Evolutionary conservation across 1,140 invertebrate species (phyloP).

Genomic region (Hyposmocoma kahamanoa): DNA sequence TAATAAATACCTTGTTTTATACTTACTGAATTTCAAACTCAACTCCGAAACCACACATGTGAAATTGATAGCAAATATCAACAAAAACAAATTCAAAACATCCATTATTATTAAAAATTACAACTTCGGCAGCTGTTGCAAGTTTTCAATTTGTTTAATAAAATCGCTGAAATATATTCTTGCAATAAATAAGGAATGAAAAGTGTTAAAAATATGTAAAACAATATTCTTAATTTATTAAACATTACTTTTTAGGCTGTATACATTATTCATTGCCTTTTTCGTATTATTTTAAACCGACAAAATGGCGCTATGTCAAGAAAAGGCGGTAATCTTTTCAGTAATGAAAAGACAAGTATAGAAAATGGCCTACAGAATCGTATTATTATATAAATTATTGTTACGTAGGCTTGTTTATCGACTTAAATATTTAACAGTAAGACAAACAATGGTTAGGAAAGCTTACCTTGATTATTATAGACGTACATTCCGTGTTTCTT

Average conservation of each 20-base stretch:
- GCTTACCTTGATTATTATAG: too few relatives aligned
- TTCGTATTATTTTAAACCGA: too few relatives aligned
- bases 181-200: constrained; percentile 54
- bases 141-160: constrained; percentile 46
- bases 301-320: too few relatives aligned
- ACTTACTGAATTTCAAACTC: constrained; percentile 52
- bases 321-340: too few relatives aligned
- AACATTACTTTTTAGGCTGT: constrained; percentile 30
- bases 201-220: constrained; percentile 47
- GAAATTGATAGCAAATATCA: constrained; percentile 43
- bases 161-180: constrained; percentile 56
- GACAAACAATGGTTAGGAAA: too few relatives aligned
- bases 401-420: too few relatives aligned
- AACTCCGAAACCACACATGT: constrained; percentile 42
- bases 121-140: constrained; percentile 36
- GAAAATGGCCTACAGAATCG: too few relatives aligned
- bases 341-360: too few relatives aligned
- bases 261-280: neutral
- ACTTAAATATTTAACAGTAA: too few relatives aligned
- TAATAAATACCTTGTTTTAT: too few relatives aligned
- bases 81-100: constrained; percentile 24
- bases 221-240: constrained; percentile 53
- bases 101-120: constrained; percentile 33
- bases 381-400: too few relatives aligned
- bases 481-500: too few relatives aligned